Evolutionary conservation across 2,113 vertebrate species (phyloP), one percentile per base, ranked within the genome.

Genomic region (Neogale vison): DNA sequence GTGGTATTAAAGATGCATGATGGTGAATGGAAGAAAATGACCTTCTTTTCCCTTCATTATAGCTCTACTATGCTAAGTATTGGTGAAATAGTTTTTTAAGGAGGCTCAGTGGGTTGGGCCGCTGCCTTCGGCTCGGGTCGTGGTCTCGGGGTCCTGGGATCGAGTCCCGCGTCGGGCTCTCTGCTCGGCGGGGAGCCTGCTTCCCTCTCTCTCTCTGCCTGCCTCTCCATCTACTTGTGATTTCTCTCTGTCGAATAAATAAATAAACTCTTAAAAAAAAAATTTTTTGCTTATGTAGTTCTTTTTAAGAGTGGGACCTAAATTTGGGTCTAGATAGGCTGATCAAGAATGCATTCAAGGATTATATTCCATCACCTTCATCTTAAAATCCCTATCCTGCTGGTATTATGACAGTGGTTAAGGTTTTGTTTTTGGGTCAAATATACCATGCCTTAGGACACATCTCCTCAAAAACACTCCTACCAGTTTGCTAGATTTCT

Each of bases 11-110:
- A 91, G 84, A 71, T 50, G 36, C 42, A 29, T 77, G 34, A 77
- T 59, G 50, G 86, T 52, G 26, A 95, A 36, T 13, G 4, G 45
- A 65, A 47, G 83, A 42, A 90, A 95, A 67, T 31, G 76, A 93
- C 77, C 83, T 82, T 90, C 65, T 90, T 76, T 63, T n/a, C 34
- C 36, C 31, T 91, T 93, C 93, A 77, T 55, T 94, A 5, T 81
- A 79, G 76, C 29, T 81, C 72, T 79, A 23, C 82, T 74, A 36
- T 65, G 65, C 39, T 61, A 52, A 42, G 29, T 67, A 83, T 74
- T 84, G n/a, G n/a, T 82, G 50, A 92, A 72, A 71, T 3, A n/a
- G 1, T 83, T 80, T 42, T 55, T 80, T n/a, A n/a, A n/a, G n/a
- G n/a, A n/a, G n/a, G n/a, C n/a, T n/a, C n/a, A n/a, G n/a, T n/a